A percentile compares a stretch with the other conserved stretches of the same genome.
Evolutionary conservation across 2,113 vertebrate genomes (phyloP).

Genomic region (Boleophthalmus pectinirostris): DNA sequence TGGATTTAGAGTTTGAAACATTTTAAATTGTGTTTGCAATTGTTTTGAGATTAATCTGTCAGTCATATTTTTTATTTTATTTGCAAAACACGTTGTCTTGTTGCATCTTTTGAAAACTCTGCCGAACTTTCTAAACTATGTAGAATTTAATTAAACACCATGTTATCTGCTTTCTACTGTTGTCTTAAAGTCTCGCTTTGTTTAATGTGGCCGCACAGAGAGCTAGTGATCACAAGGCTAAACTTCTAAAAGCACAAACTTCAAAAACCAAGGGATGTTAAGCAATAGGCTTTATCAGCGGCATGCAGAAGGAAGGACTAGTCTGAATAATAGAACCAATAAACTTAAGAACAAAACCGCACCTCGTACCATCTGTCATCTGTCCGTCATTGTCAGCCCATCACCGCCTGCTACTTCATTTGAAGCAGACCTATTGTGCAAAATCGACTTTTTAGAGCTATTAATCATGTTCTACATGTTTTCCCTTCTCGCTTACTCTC

Average conservation of each 20-base stretch:
- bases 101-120: conserved; percentile 1
- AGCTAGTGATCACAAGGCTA: conserved; percentile 14
- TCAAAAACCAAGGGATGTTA: not conserved
- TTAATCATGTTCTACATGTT: too few relatives aligned
- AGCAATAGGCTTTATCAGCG: not conserved
- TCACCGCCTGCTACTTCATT: not conserved
- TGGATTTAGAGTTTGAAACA: conserved; percentile 35
- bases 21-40: conserved; percentile 17
- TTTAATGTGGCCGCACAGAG: conserved; percentile 5
- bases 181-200: conserved; percentile 15
- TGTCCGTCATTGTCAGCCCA: not conserved
- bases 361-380: not conserved
- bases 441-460: too few relatives aligned
- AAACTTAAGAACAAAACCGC: not conserved
- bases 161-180: conserved; percentile 39
- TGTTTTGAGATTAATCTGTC: conserved; percentile 43
- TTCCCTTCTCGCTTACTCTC: too few relatives aligned
- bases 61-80: conserved; percentile 34
- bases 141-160: conserved; percentile 45
- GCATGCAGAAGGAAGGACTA: not conserved
- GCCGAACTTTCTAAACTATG: conserved; percentile 36
- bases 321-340: not conserved
- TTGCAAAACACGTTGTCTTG: conserved; percentile 28
- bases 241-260: not conserved
- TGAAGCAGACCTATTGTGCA: too few relatives aligned